Base-by-base conservation (phyloP, 2,113 vertebrate genomes). In the Pholis gunnellus region DNA sequence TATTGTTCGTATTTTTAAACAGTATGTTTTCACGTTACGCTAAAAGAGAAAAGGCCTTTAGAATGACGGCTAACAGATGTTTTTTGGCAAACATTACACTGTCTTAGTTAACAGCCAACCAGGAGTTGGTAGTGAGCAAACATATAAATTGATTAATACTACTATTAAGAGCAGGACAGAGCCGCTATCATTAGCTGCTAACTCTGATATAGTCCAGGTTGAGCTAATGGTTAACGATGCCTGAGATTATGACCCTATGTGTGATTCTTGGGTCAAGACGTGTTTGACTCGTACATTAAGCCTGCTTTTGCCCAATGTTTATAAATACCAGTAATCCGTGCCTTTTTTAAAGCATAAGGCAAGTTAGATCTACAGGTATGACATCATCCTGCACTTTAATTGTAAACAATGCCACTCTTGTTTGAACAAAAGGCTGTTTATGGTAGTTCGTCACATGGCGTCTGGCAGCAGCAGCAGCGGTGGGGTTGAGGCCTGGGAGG, bases 401-500 rank as follows among this genome's bases (percentile, higher is more conserved):
- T 57, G 22, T 66, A 27, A 69, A 59, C 60, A 54, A 48, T 46
- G 29, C 56, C 60, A 72, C 34, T 52, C 44, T 50, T 78, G 59
- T 70, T 76, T 71, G 69, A 84, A 80, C 50, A 29, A 68, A 64
- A 56, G 52, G 56, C 73, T 78, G 31, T 84, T 86, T 59, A 76
- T 83, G 74, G 60, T 83, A 63, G 88, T 92, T 48, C 79, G 79
- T 71, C 56, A 68, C 78, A 81, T 85, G 67, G 50, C 64, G 67
- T 69, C 71, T 84, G 85, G 76, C 82, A 72, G 75, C 22, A 20
- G 66, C n/a, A n/a, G 66, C 65, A 72, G 79, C 72, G 63, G 60
- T 46, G 34, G 74, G 84, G 82, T 72, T 79, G 76, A 81, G 84
- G 78, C 64, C 75, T 44, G 52, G 76, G 75, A 59, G 87, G 70